Evolutionary conservation across 2,113 vertebrate species (phyloP).

Genomic region (Oreochromis tanganicae): DNA sequence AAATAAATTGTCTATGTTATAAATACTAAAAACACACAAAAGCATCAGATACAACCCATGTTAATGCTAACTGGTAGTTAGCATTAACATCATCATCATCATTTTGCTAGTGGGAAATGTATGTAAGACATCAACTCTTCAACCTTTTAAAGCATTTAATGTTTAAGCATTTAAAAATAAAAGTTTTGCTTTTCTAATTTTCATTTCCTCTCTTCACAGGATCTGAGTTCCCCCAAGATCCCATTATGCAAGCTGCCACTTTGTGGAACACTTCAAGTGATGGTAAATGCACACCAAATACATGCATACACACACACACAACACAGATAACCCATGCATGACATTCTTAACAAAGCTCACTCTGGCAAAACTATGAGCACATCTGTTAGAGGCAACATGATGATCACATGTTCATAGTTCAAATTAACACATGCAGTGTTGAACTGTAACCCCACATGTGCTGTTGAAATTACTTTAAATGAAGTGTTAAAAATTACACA

Average conservation of each 20-base stretch:
- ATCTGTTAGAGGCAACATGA: background rate
- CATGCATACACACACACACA: background rate
- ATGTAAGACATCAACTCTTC: background rate
- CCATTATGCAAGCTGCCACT: conserved; percentile 79
- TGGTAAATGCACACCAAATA: conserved; percentile 63
- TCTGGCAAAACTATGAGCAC: background rate
- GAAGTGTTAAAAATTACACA: background rate
- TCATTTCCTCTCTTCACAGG: conserved; percentile 70
- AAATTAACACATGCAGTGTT: background rate
- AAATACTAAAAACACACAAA: background rate
- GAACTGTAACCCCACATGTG: background rate
- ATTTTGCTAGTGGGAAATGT: background rate
- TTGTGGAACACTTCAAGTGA: conserved; percentile 87
- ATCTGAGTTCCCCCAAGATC: conserved; percentile 78
- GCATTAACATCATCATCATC: background rate
- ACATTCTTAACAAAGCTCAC: background rate
- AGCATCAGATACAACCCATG: background rate
- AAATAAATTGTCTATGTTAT: background rate
- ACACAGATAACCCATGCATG: background rate
- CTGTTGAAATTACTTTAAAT: background rate
- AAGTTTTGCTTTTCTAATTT: background rate
- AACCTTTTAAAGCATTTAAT: background rate
- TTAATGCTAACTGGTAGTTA: background rate
- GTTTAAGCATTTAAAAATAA: background rate
- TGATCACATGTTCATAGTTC: background rate